A percentile compares a stretch with the other conserved stretches of the same genome.
These are phyloP conservation scores for Charina bottae DNA, from an alignment of 2,113 vertebrate species.

Conservation along the genomic window DNA sequence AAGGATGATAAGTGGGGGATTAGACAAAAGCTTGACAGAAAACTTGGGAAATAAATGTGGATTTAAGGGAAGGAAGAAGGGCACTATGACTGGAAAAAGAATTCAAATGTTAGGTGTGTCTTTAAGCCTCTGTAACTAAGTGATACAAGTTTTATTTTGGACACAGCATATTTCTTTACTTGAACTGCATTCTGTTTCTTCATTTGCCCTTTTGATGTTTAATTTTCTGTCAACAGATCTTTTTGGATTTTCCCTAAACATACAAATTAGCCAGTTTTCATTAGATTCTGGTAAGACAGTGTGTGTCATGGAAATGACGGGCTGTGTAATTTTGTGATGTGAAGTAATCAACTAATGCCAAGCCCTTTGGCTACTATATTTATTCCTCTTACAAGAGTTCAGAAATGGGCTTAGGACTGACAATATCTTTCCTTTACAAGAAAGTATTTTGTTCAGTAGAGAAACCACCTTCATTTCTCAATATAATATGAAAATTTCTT, in stretches of 20 bases:
- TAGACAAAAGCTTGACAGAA: not conserved
- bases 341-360: not conserved
- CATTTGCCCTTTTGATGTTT: not conserved
- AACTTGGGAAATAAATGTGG: not conserved
- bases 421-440: not conserved
- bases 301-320: not conserved
- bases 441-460: not conserved
- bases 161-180: not conserved
- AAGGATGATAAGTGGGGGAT: not conserved
- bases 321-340: not conserved
- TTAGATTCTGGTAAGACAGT: not conserved
- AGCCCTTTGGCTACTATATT: not conserved
- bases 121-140: not conserved
- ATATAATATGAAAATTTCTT: not conserved
- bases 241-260: not conserved
- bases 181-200: not conserved
- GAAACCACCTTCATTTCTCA: not conserved
- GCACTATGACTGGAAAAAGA: not conserved
- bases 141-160: not conserved
- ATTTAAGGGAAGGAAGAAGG: not conserved
- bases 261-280: not conserved
- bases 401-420: not conserved
- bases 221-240: not conserved
- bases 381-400: fast-evolving
- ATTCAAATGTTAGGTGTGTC: not conserved